A percentile compares a stretch with the other conserved stretches of the same genome.
These are phyloP conservation scores for Phaetusa simplex DNA, from an alignment of 2,113 vertebrate species.

Conservation along the genomic window DNA sequence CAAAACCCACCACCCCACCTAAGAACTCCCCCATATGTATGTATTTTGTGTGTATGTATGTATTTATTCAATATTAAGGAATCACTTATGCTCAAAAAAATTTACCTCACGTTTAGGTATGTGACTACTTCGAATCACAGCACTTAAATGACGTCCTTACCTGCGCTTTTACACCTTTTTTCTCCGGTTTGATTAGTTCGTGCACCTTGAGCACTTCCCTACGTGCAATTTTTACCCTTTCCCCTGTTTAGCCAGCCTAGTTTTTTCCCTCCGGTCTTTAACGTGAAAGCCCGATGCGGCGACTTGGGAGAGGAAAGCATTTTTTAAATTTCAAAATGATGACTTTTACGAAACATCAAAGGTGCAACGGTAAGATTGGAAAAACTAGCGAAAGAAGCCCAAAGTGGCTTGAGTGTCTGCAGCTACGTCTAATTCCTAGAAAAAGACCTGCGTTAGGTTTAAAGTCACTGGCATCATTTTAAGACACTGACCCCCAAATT, in stretches of 20 bases:
- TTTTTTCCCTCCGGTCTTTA: neutral
- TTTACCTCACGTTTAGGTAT: neutral
- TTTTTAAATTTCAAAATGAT: neutral
- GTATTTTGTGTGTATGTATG: neutral
- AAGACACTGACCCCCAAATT: neutral
- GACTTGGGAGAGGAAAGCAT: neutral
- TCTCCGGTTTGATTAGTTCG: conserved; percentile 5
- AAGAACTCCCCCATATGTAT: neutral
- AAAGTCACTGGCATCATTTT: neutral
- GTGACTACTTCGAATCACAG: neutral
- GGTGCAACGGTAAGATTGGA: neutral
- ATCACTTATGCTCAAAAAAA: neutral
- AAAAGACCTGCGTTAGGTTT: neutral
- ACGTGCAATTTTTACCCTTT: neutral
- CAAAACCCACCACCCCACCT: neutral
- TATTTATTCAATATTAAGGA: neutral
- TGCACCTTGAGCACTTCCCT: neutral
- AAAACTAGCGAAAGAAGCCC: neutral
- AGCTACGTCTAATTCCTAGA: neutral
- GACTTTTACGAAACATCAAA: neutral
- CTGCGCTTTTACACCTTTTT: neutral
- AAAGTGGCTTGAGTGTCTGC: neutral
- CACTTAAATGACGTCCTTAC: conserved; percentile 6
- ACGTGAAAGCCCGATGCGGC: neutral
- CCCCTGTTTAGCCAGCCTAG: neutral